phyloP scores from a whole-genome alignment of 2,113 vertebrate genomes.

The Manacus vitellinus region DNA sequence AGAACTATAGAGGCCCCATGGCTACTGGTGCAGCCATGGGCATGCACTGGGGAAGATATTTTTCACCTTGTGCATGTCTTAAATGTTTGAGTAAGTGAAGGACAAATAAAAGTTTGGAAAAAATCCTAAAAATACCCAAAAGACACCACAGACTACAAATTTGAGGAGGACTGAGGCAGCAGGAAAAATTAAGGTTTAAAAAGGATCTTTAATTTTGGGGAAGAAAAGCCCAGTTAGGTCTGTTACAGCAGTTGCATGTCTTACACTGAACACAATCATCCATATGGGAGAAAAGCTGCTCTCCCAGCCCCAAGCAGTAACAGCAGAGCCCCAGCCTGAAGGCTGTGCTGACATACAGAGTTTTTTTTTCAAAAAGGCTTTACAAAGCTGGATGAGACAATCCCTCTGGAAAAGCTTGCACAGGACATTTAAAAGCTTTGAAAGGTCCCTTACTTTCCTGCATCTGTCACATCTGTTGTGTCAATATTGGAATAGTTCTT shows the following conservation, averaged over 20 bases:
- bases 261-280: neutral
- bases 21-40: too few species aligned
- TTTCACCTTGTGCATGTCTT: neutral
- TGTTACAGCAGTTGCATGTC: neutral
- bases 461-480: neutral
- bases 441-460: neutral
- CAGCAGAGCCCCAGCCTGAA: neutral
- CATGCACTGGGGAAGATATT: neutral
- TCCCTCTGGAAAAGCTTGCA: neutral
- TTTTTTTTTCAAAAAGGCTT: neutral
- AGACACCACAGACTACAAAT: neutral
- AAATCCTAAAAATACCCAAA: neutral
- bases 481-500: neutral
- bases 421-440: neutral
- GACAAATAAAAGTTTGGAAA: neutral
- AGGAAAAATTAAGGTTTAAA: neutral
- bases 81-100: neutral
- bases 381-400: accelerated
- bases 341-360: neutral
- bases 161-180: neutral
- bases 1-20: neutral
- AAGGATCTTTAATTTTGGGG: neutral
- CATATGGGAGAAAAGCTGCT: neutral
- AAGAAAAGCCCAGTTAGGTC: neutral
- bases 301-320: accelerated